A percentile compares a stretch with the other conserved stretches of the same genome.
phyloP scores from a whole-genome alignment of 2,113 vertebrate genomes.

The Ptychochromis oligacanthus region DNA sequence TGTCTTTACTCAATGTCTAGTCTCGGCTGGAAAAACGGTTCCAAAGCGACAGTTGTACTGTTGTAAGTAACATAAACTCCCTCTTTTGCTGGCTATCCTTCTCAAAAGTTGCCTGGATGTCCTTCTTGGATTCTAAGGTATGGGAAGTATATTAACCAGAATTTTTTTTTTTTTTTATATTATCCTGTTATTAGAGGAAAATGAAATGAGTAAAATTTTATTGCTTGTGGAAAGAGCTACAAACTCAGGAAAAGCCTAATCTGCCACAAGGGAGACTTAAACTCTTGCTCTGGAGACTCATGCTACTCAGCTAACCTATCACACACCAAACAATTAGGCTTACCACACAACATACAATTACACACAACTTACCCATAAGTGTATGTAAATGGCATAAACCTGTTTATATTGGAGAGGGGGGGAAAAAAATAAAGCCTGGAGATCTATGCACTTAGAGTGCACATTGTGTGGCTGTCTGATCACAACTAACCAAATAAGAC shows the following conservation, averaged over 20 bases:
- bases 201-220: accelerated
- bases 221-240: background rate
- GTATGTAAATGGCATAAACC: background rate
- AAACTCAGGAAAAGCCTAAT: background rate
- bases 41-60: background rate
- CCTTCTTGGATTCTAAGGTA: background rate
- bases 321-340: too few species aligned
- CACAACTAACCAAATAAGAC: background rate
- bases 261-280: background rate
- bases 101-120: background rate
- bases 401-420: background rate
- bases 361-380: background rate
- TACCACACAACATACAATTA: too few species aligned
- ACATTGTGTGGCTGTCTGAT: too few species aligned
- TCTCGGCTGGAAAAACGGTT: background rate
- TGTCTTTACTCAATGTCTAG: background rate
- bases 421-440: too few species aligned
- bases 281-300: background rate
- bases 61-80: background rate
- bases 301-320: background rate
- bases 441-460: too few species aligned
- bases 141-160: background rate
- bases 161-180: background rate
- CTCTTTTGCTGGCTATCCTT: background rate
- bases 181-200: background rate